Conservation (phyloP, 2,797 vertebrate genomes). For the Salarias fasciatus region DNA sequence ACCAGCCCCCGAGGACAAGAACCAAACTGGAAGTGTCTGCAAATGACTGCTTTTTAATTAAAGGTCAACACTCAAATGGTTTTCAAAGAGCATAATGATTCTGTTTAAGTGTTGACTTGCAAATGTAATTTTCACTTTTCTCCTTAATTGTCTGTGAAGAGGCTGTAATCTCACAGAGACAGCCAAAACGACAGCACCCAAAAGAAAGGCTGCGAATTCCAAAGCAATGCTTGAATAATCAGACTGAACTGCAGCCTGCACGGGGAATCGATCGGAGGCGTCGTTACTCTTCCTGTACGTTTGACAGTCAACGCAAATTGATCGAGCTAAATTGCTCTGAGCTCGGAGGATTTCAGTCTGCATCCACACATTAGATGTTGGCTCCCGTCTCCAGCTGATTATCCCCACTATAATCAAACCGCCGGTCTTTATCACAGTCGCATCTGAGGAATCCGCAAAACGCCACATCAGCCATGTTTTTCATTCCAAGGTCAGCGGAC, state of each 20-base stretch:
- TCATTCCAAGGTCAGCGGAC: slow-evolving; percentile 53
- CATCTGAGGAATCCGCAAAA: slow-evolving; percentile 21
- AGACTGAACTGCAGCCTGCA: not conserved
- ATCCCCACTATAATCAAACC: too few species aligned
- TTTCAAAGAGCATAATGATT: slow-evolving; percentile 45
- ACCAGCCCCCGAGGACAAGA: slow-evolving; percentile 38
- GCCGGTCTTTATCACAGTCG: too few species aligned
- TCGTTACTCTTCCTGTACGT: not conserved
- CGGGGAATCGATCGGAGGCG: not conserved
- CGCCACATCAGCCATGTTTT: slow-evolving; percentile 59
- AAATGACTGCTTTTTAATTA: slow-evolving; percentile 54
- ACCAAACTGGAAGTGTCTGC: slow-evolving; percentile 1
- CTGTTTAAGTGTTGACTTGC: slow-evolving; percentile 36
- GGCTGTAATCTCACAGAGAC: slow-evolving; percentile 28
- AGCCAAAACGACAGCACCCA: too few species aligned
- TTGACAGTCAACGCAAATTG: not conserved
- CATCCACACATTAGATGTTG: not conserved
- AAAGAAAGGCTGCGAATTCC: not conserved
- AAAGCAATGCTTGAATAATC: slow-evolving; percentile 3
- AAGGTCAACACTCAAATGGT: slow-evolving; percentile 48
- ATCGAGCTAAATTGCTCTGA: not conserved
- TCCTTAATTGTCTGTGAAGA: slow-evolving; percentile 30
- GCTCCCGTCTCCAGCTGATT: too few species aligned
- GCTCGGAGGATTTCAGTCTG: not conserved
- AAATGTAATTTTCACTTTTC: slow-evolving; percentile 22